These are phyloP conservation scores for Cephalopterus ornatus DNA, from an alignment of 2,113 vertebrate species.

Conservation along the genomic window DNA sequence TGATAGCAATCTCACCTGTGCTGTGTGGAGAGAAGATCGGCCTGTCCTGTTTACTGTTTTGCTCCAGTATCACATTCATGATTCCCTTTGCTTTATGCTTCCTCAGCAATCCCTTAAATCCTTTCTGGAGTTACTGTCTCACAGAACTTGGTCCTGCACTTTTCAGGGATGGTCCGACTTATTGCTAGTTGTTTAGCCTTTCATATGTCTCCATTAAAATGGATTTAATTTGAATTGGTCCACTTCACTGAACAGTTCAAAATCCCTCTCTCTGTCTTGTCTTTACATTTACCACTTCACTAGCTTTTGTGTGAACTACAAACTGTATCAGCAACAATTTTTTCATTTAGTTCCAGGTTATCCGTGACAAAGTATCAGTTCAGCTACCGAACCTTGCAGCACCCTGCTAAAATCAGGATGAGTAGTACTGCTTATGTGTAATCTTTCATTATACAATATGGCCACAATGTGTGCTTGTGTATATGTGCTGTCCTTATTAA, in stretches of 20 bases:
- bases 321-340: neutral
- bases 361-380: neutral
- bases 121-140: neutral
- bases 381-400: neutral
- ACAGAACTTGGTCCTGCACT: neutral
- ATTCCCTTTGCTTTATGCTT: neutral
- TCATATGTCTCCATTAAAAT: neutral
- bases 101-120: neutral
- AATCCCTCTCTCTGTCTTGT: neutral
- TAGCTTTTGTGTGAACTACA: neutral
- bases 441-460: neutral
- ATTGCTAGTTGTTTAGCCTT: neutral
- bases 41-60: neutral
- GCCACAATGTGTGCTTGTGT: rapidly evolving
- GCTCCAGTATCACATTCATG: neutral
- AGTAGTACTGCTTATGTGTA: neutral
- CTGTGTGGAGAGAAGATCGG: neutral
- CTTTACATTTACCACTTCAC: neutral
- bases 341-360: neutral
- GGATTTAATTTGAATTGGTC: neutral
- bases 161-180: neutral
- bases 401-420: neutral
- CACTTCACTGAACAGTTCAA: neutral
- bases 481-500: neutral
- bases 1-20: neutral